These are phyloP conservation scores for Phrynocephalus forsythii DNA, from an alignment of 2,797 vertebrate genomes.

Conservation along the genomic window DNA sequence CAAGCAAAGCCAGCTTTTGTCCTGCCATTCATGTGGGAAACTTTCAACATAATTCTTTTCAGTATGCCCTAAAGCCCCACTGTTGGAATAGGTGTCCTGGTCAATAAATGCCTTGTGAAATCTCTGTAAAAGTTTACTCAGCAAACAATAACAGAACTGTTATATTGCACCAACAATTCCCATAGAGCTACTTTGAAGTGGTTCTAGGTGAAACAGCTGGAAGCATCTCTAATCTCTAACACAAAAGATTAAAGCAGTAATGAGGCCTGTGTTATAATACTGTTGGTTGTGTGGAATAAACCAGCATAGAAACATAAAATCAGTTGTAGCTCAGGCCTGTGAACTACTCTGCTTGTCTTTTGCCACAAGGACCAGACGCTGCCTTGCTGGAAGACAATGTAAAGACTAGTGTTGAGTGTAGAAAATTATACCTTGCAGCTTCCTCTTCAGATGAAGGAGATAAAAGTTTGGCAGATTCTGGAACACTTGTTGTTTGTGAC, in stretches of 20 bases:
- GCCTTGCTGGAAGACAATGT: not conserved
- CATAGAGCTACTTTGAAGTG: conserved; percentile 45
- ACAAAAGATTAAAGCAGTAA: conserved; percentile 45
- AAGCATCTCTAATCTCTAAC: conserved; percentile 55
- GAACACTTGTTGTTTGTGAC: not conserved
- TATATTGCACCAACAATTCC: conserved; percentile 32
- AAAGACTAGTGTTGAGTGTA: not conserved
- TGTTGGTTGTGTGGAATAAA: conserved; percentile 22
- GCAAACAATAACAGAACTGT: conserved; percentile 51
- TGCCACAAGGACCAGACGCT: not conserved
- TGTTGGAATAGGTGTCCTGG: conserved; percentile 27
- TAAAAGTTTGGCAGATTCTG: not conserved
- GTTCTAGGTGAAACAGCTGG: conserved; percentile 48
- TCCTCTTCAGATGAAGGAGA: not conserved
- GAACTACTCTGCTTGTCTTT: not conserved
- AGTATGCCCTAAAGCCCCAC: conserved; percentile 12
- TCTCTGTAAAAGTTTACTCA: conserved; percentile 54
- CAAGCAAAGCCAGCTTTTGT: conserved; percentile 13
- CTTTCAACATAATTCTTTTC: conserved; percentile 37
- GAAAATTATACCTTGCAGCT: not conserved
- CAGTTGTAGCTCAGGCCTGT: conserved; percentile 9
- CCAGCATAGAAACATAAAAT: conserved; percentile 36
- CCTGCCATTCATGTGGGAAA: conserved; percentile 10
- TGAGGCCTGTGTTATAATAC: conserved; percentile 13
- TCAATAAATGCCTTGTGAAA: conserved; percentile 45